A percentile compares a stretch with the other conserved stretches of the same genome.
Evolutionary conservation across 2,113 vertebrate genomes (phyloP).

Genomic region (Tetraodon nigroviridis): DNA sequence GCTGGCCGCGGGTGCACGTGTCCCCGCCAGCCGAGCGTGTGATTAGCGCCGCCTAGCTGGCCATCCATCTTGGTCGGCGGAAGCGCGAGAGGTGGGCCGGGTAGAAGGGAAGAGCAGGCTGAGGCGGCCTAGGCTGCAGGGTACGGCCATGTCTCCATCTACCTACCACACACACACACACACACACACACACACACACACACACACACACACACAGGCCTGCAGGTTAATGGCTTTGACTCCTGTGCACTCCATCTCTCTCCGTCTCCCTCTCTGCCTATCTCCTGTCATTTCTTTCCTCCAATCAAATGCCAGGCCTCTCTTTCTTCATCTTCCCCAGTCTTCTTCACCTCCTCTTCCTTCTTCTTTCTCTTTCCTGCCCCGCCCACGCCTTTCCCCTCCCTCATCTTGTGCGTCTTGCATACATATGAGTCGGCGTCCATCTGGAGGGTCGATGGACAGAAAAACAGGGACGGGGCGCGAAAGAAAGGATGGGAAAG

Average conservation of each 20-base stretch:
- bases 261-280: conserved; percentile 6
- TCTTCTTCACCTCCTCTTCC: conserved; percentile 17
- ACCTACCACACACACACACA: conserved; percentile 20
- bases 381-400: conserved; percentile 6
- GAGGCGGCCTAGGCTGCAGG: conserved; percentile 24
- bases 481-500: neutral
- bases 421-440: conserved; percentile 58
- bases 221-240: conserved; percentile 56
- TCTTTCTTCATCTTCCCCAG: conserved; percentile 29
- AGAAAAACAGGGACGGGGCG: neutral
- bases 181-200: conserved; percentile 21
- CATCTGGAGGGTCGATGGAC: conserved; percentile 13
- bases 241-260: conserved; percentile 34
- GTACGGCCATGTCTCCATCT: conserved; percentile 29
- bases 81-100: conserved; percentile 27
- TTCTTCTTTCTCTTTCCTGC: conserved; percentile 32
- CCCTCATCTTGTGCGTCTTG: conserved; percentile 40
- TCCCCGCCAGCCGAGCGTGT: conserved; percentile 46
- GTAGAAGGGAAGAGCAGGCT: conserved; percentile 38
- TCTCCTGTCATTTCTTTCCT: conserved; percentile 30
- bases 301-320: conserved; percentile 45
- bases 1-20: conserved; percentile 38
- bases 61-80: conserved; percentile 60
- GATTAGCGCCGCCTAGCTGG: conserved; percentile 52
- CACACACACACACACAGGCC: conserved; percentile 17